Base-by-base conservation (phyloP, 2,888 invertebrate genomes). In the Stenichneumon culpator region DNA sequence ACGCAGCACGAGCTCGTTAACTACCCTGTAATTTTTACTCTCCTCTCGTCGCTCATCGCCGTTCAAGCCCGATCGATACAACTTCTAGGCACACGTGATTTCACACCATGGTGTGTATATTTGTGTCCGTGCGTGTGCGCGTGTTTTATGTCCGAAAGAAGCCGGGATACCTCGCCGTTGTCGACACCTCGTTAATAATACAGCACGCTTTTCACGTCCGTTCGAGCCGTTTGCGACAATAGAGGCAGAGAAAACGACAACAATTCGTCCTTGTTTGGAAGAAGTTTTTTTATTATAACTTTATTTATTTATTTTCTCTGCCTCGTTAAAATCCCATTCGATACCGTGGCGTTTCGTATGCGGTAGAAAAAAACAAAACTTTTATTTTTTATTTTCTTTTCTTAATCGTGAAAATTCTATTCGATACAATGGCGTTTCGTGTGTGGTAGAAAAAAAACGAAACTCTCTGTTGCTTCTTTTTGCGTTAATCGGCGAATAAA, bases 1-100 rank as follows among this genome's bases (percentile, higher is more conserved):
- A 82, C 68, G 73, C 77, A n/a, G 73, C 67, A 28, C 73, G 73
- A 67, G 52, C 82, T 83, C 82, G 82, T 83, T 79, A 83, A 83
- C 73, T 54, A 69, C 68, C 82, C 82, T 83, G 39, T 79, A 83
- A 83, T 83, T 73, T 39, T 36, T 68, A 25, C 36, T 72, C 57
- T 22, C 72, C 68, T 78, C 28, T 54, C 32, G 63, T 16, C 39
- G 82, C 52, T 75, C 70, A 75, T 68, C 60, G 28, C 67, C 57
- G 39, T 67, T 25, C n/a, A 11, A 22, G 47, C 65, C 28, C 72
- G 82, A 72, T 78, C 82, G 78, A 82, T 83, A 73, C 28, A 72
- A 72, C 77, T 36, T 52, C 63, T 39, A 69, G 52, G 22, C 63
- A 28, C 70, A 36, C 25, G 70, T 63, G 57, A 47, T 50, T 79